A percentile compares a stretch with the other conserved stretches of the same genome.
phyloP scores from a whole-genome alignment of 2,113 vertebrate genomes.

The Oncorhynchus gorbuscha region DNA sequence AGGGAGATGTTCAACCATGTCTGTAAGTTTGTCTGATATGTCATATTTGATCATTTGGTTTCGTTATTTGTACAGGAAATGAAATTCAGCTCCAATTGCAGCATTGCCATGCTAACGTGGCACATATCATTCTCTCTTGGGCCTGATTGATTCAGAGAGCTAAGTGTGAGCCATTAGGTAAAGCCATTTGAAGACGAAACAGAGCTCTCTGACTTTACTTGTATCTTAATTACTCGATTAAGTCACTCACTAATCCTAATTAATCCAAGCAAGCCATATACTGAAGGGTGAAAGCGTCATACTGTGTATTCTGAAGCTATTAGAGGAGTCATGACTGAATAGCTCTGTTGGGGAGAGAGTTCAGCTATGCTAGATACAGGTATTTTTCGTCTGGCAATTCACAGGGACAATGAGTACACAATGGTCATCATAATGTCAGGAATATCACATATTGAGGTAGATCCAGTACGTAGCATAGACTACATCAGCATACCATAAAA shows the following conservation, averaged over 20 bases:
- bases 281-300: not conserved
- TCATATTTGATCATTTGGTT: too few species aligned
- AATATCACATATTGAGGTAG: not conserved
- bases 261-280: slow-evolving; percentile 28
- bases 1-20: too few species aligned
- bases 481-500: too few species aligned
- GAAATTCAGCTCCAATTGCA: too few species aligned
- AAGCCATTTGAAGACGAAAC: not conserved
- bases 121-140: too few species aligned
- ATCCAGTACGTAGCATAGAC: not conserved
- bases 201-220: not conserved
- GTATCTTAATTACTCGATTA: slow-evolving; percentile 33
- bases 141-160: not conserved
- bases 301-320: not conserved
- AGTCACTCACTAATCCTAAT: slow-evolving; percentile 32
- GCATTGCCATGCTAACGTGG: too few species aligned
- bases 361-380: not conserved
- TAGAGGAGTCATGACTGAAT: not conserved
- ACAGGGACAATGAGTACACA: too few species aligned
- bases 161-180: too few species aligned
- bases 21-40: too few species aligned
- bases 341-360: not conserved
- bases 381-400: not conserved
- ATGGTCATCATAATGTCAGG: not conserved
- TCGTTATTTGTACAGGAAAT: too few species aligned